Conservation (phyloP, 2,113 vertebrate genomes). For the Chionomys nivalis region DNA sequence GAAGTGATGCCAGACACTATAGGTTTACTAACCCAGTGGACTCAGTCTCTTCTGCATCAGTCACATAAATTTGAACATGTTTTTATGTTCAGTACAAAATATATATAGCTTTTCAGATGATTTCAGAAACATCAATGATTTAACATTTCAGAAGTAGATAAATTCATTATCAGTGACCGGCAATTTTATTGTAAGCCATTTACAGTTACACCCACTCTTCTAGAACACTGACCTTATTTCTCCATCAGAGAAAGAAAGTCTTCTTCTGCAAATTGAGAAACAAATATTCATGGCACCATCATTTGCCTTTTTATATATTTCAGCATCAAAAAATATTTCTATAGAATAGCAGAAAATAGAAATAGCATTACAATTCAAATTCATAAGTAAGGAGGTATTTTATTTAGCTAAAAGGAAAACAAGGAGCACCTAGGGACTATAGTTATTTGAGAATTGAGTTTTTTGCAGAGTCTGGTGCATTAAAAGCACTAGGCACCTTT, state of each 20-base stretch:
- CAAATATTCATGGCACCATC: neutral
- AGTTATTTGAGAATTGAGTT: constrained; percentile 34
- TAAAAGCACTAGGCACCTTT: constrained; percentile 57
- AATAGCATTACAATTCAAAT: constrained; percentile 41
- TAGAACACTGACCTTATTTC: neutral
- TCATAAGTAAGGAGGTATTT: constrained; percentile 34
- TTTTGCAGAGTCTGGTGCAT: constrained; percentile 10
- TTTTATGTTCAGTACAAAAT: neutral
- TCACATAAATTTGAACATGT: neutral
- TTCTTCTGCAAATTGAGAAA: constrained; percentile 15
- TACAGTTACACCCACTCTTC: neutral
- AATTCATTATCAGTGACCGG: neutral
- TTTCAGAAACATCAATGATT: neutral
- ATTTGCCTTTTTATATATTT: constrained; percentile 37
- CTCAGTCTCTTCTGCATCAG: neutral
- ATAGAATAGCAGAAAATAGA: constrained; percentile 16
- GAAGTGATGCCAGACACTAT: neutral
- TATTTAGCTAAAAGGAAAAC: constrained; percentile 49
- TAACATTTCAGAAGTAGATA: neutral
- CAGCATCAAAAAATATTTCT: neutral
- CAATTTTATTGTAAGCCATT: neutral
- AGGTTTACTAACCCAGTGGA: neutral
- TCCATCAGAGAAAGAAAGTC: neutral
- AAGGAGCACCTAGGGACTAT: neutral
- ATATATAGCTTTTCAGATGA: neutral